Conservation (phyloP, 2,888 invertebrate species). For the Thymelicus acteon region DNA sequence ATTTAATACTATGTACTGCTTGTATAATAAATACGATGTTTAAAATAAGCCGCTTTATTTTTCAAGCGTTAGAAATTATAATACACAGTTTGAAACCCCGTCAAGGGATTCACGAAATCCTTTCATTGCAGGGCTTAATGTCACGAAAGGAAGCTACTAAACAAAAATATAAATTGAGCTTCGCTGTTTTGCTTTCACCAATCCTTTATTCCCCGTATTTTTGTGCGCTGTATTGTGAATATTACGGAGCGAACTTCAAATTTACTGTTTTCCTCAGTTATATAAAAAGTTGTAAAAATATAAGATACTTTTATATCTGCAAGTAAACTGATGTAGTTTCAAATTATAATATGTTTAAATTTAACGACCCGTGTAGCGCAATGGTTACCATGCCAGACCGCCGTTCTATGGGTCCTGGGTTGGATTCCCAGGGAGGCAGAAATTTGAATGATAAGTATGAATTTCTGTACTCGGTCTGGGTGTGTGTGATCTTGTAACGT, state of each 20-base stretch:
- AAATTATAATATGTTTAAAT: too few relatives aligned
- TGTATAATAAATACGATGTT: not conserved
- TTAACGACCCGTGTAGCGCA: too few relatives aligned
- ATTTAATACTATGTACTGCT: not conserved
- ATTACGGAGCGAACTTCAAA: not conserved
- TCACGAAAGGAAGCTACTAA: conserved; percentile 29
- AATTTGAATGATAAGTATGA: too few relatives aligned
- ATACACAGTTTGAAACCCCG: conserved; percentile 26
- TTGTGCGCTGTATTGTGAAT: conserved; percentile 1
- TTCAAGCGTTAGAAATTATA: conserved; percentile 14
- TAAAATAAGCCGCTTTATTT: conserved; percentile 39
- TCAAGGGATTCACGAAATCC: conserved; percentile 33
- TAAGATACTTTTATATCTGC: too few relatives aligned
- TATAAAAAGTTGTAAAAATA: too few relatives aligned
- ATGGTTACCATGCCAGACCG: too few relatives aligned
- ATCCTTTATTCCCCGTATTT: conserved; percentile 1
- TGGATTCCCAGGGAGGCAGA: too few relatives aligned
- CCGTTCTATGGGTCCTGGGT: too few relatives aligned
- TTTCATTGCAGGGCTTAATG: conserved; percentile 33
- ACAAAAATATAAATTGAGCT: conserved; percentile 27
- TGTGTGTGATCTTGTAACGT: too few relatives aligned
- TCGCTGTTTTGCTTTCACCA: conserved; percentile 14
- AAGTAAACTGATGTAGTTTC: too few relatives aligned
- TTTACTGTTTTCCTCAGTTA: too few relatives aligned
- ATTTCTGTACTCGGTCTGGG: too few relatives aligned